A percentile compares a stretch with the other conserved stretches of the same genome.
phyloP scores from a whole-genome alignment of 2,797 vertebrate species.

The Sciurus vulgaris region DNA sequence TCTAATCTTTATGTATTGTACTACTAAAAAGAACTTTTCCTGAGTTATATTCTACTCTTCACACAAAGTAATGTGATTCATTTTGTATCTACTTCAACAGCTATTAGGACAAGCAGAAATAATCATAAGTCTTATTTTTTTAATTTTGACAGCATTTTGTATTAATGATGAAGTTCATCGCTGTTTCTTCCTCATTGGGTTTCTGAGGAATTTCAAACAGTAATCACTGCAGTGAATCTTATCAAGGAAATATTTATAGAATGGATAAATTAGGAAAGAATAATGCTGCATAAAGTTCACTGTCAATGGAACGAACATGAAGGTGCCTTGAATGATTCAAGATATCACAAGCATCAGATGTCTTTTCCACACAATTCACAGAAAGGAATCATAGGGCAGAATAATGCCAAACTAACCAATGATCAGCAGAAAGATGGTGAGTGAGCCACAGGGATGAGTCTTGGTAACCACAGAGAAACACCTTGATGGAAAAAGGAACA shows the following conservation, averaged over 20 bases:
- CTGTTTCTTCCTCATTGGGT: not conserved
- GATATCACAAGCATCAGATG: not conserved
- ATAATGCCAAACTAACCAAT: not conserved
- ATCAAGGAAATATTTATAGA: slow-evolving; percentile 29
- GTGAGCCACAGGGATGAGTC: not conserved
- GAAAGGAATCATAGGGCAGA: not conserved
- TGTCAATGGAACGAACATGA: not conserved
- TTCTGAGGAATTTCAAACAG: not conserved
- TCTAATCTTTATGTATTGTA: not conserved
- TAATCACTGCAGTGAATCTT: not conserved
- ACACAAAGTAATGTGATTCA: not conserved
- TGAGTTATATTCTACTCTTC: not conserved
- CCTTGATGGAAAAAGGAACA: not conserved
- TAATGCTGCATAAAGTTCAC: not conserved
- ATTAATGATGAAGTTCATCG: slow-evolving; percentile 8
- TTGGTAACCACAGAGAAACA: not conserved
- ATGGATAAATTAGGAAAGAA: not conserved
- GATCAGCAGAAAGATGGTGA: not conserved
- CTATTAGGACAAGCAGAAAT: slow-evolving; percentile 6
- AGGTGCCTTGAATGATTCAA: not conserved
- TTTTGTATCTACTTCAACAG: not conserved
- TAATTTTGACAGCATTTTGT: not conserved
- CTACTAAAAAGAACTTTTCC: not conserved
- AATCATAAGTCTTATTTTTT: slow-evolving; percentile 23
- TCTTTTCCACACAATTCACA: not conserved